Base-by-base conservation (phyloP, 2,797 vertebrate species). In the Apogon hyalosoma region DNA sequence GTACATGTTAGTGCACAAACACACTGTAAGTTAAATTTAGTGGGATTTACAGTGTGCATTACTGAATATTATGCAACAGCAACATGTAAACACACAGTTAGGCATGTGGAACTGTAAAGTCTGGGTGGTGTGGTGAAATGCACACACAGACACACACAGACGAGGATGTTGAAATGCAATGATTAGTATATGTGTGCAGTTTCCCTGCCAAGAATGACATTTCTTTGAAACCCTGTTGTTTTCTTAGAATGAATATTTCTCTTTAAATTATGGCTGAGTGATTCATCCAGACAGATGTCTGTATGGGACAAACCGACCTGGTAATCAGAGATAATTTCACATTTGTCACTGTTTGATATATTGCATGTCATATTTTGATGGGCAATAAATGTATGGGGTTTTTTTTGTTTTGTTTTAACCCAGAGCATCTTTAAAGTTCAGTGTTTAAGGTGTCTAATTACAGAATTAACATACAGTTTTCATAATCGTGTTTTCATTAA, bases 71-170 rank as follows among this genome's bases (percentile, higher is more conserved):
- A 15, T 21, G 61, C 60, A 78, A 73, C 41, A 15, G 14, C 13
- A 16, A 70, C 78, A 54, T 61, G 71, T 58, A 58, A 77, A 73
- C 48, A 15, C 47, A 42, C 11, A 63, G 72, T 83, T 82, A 62
- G 54, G 51, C 76, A 73, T 48, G 68, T 28, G 39, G 47, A 36
- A 50, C 58, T 61, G 77, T 68, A 77, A 73, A n/a, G 28, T 64
- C 61, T 74, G 59, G 18, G 15, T 49, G 58, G 63, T 49, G 12
- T 81, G 80, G 67, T 28, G 77, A 86, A 77, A 86, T 39, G 45
- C 24, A 10, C 45, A 65, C 24, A 69, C 12, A 40, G 14, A 16
- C 51, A 38, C 52, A 54, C 54, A 63, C 53, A 60, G 11, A 18
- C 19, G 4, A 9, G 2, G 42, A 70, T 82, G 80, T 75, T 67